phyloP scores from a whole-genome alignment of 2,888 invertebrate species.

The Tryphoninae sp. region DNA sequence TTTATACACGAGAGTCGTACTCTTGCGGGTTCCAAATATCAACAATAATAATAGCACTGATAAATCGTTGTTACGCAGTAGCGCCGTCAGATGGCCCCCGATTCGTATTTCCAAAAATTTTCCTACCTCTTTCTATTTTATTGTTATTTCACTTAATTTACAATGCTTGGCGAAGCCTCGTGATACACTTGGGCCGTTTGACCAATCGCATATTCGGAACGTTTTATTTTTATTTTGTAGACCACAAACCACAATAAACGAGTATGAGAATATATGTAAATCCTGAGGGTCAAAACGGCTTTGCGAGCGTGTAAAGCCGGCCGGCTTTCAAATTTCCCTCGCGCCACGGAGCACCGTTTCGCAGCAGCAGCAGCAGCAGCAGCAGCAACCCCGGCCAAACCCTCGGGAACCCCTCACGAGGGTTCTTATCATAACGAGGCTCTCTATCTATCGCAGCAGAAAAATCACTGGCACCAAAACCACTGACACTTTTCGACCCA shows the following conservation, averaged over 20 bases:
- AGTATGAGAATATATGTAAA: not conserved
- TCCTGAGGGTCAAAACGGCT: constrained; percentile 3
- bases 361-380: constrained; percentile 43
- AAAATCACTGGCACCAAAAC: not conserved
- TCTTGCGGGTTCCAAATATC: not conserved
- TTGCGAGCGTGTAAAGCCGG: constrained; percentile 36
- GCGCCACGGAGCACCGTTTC: constrained; percentile 56
- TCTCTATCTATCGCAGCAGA: constrained; percentile 4
- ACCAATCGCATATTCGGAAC: not conserved
- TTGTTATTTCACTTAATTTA: not conserved
- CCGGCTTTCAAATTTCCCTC: constrained; percentile 65
- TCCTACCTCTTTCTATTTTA: too few relatives aligned
- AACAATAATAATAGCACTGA: not conserved
- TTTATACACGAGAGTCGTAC: too few relatives aligned
- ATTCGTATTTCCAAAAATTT: not conserved
- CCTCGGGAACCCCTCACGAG: constrained; percentile 55
- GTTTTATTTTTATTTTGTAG: not conserved
- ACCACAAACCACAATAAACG: not conserved
- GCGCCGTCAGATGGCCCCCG: constrained; percentile 25
- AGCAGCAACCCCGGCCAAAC: constrained; percentile 49
- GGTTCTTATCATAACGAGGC: constrained; percentile 48
- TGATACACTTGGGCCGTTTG: not conserved
- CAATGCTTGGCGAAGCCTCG: not conserved
- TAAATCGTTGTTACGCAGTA: constrained; percentile 16
- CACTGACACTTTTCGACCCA: not conserved